A percentile compares a stretch with the other conserved stretches of the same genome.
Evolutionary conservation across 2,888 invertebrate species (phyloP).

Genomic region (Crepidodera aurea): DNA sequence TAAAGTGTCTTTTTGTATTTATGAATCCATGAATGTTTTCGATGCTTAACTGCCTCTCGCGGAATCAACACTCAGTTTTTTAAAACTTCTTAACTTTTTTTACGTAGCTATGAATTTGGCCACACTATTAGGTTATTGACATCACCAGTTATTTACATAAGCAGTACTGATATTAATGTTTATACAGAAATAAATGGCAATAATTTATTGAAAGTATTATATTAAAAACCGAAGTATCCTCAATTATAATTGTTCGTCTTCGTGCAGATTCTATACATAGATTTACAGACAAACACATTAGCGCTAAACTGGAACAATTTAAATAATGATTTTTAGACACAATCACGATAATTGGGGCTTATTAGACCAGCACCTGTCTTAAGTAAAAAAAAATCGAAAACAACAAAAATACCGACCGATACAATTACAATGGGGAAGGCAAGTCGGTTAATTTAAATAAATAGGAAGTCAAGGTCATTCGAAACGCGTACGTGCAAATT

Average conservation of each 20-base stretch:
- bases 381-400: slow-evolving; percentile 3
- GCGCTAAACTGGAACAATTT: slow-evolving; percentile 7
- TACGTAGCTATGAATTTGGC: no score
- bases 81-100: no score
- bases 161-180: no score
- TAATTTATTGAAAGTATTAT: no score
- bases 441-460: slow-evolving; percentile 28
- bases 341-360: slow-evolving; percentile 2
- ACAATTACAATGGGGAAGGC: slow-evolving; percentile 14
- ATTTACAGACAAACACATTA: slow-evolving; percentile 2
- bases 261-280: background rate
- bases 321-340: slow-evolving; percentile 8
- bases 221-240: no score
- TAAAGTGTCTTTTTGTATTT: no score
- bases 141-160: no score
- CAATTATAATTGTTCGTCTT: background rate
- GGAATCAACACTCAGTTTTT: no score
- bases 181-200: no score
- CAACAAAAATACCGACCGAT: background rate
- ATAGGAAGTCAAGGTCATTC: slow-evolving; percentile 34
- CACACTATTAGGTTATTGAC: no score
- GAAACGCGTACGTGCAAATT: slow-evolving; percentile 35
- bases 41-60: no score
- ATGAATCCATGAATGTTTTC: no score
- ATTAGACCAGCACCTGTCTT: slow-evolving; percentile 8